Conservation (phyloP, 2,888 invertebrate genomes). For the Cephus rjabovi region DNA sequence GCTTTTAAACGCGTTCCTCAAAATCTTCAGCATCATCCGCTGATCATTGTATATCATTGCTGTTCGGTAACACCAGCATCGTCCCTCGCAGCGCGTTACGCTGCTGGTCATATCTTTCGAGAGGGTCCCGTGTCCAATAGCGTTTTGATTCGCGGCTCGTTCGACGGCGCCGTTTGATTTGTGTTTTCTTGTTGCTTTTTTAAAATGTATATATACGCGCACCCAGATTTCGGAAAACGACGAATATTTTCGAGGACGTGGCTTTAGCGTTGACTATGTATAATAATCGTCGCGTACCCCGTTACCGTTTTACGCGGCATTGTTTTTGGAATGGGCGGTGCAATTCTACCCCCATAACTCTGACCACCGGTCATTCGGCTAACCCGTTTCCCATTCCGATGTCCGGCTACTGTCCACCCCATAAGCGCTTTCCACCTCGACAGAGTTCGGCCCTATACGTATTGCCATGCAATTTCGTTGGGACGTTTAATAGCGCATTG, state of each 20-base stretch:
- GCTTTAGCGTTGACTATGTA: neutral
- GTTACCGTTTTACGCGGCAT: constrained; percentile 31
- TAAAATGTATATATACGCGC: neutral
- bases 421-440: constrained; percentile 37
- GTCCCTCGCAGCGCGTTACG: neutral
- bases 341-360: constrained; percentile 45
- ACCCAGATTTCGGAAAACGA: neutral
- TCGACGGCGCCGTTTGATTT: neutral
- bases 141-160: neutral
- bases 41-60: neutral
- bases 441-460: constrained; percentile 21
- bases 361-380: constrained; percentile 45
- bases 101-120: neutral
- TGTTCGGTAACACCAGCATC: neutral
- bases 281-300: constrained; percentile 8
- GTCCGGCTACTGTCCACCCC: constrained; percentile 38
- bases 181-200: neutral
- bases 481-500: neutral
- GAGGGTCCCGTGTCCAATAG: neutral
- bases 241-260: neutral
- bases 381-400: constrained; percentile 50
- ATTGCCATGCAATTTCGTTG: constrained; percentile 28
- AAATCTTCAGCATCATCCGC: neutral
- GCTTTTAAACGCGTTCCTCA: neutral
- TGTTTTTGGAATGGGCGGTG: constrained; percentile 31